Evolutionary conservation across 2,888 invertebrate species (phyloP), one percentile per base, ranked within the genome.

Genomic region (Stenotaenia linearis): DNA sequence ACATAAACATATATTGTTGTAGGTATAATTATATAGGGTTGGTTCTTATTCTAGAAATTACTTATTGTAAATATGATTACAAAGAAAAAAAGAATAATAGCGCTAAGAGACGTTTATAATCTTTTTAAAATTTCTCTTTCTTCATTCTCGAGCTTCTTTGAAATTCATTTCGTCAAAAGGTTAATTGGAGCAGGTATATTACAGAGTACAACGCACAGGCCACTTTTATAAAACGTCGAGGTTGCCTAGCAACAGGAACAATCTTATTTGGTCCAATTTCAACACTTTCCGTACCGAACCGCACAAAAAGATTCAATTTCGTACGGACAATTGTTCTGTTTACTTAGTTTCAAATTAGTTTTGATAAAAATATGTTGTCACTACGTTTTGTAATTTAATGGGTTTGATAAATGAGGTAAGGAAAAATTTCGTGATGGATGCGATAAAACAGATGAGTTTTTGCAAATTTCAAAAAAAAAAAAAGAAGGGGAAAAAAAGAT

Each of bases 151-250:
- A 23, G 9, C 25, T 61, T 28, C 28, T 61, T 61, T 61, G 12
- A 61, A 61, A 61, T 61, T 61, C 61, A 61, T 25, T 61, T 25
- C n/a, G n/a, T 28, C 61, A 25, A 61, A 61, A 61, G 61, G 61
- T 61, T 61, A 61, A 61, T 61, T 61, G 61, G 61, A 61, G 61
- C 61, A 61, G 61, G 61, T 61, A 28, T 61, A 61, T 61, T 61
- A 28, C 61, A 61, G 23, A 61, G 12, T 28, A 61, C 25, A 25
- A 61, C 61, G 10, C 12, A 28, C 7, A 28, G 61, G 61, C 61
- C 28, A 28, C 28, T 61, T 61, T 61, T 61, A 61, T 28, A 61
- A 61, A 61, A 61, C 61, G 61, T 61, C 61, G 25, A 12, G 23
- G 61, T 61, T 61, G 61, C 61, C 61, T 61, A 61, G 61, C 61